phyloP scores from a whole-genome alignment of 2,797 vertebrate genomes.

The Pantherophis vulpinus region DNA sequence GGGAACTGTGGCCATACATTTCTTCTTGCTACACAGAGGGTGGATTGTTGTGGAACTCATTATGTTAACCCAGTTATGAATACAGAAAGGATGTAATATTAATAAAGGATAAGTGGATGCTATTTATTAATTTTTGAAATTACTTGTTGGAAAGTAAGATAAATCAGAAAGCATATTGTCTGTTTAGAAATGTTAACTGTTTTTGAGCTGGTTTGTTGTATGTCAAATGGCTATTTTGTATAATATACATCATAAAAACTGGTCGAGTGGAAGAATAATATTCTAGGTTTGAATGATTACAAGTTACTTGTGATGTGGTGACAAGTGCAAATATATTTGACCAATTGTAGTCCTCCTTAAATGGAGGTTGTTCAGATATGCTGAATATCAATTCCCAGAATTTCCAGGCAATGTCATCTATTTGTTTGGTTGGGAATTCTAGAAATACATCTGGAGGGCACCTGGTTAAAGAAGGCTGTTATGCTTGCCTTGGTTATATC shows the following conservation, averaged over 20 bases:
- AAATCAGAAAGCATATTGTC: not conserved
- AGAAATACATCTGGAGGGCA: not conserved
- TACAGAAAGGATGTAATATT: not conserved
- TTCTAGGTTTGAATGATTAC: not conserved
- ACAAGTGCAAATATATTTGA: not conserved
- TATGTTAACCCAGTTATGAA: not conserved
- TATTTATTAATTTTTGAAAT: slow-evolving; percentile 7
- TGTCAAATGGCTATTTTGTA: not conserved
- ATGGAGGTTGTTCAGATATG: not conserved
- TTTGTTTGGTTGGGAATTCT: not conserved
- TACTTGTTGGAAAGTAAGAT: not conserved
- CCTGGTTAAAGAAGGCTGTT: not conserved
- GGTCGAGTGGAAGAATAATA: not conserved
- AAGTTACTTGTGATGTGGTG: not conserved
- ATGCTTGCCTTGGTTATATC: not conserved
- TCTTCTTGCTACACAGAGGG: not conserved
- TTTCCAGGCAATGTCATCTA: not conserved
- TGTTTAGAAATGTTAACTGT: not conserved
- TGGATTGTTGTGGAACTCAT: not conserved
- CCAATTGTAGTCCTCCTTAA: not conserved
- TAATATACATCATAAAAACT: not conserved
- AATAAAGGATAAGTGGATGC: not conserved
- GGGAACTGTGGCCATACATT: not conserved
- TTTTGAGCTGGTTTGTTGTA: not conserved
- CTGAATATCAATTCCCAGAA: not conserved